These are phyloP conservation scores for Philopotamus ludificatus DNA, from an alignment of 1,140 invertebrate genomes.

Conservation along the genomic window DNA sequence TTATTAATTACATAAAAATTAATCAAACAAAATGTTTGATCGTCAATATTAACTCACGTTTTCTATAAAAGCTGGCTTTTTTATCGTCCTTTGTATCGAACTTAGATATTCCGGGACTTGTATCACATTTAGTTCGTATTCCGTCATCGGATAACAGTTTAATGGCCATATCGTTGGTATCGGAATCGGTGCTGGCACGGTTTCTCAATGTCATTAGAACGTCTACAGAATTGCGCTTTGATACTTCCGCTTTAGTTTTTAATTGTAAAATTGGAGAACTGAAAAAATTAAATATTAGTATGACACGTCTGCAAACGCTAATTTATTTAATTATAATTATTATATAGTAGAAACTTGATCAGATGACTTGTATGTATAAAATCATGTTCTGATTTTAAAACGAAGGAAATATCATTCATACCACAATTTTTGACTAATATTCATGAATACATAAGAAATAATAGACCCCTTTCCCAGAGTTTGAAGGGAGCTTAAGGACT, in stretches of 20 bases:
- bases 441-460: too few species aligned
- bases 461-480: too few species aligned
- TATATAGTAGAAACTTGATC: background rate
- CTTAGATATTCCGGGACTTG: conserved; percentile 2
- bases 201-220: conserved; percentile 25
- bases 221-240: conserved; percentile 41
- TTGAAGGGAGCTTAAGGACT: too few species aligned
- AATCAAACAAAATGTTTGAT: conserved; percentile 7
- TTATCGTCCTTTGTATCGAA: conserved; percentile 1
- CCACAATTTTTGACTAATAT: too few species aligned
- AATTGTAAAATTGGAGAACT: conserved; percentile 31
- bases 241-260: conserved; percentile 36
- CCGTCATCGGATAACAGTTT: too few species aligned
- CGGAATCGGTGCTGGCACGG: conserved; percentile 23
- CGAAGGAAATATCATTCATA: too few species aligned
- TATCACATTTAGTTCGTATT: too few species aligned
- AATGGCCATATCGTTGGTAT: conserved; percentile 20
- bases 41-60: conserved; percentile 8
- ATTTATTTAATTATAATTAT: background rate
- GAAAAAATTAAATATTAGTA: conserved; percentile 12
- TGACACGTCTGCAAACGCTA: background rate
- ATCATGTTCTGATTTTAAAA: too few species aligned
- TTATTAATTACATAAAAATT: too few species aligned
- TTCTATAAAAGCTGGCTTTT: conserved; percentile 15
- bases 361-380: too few species aligned